Evolutionary conservation across 2,797 vertebrate genomes (phyloP).

Genomic region (Tapera naevia): DNA sequence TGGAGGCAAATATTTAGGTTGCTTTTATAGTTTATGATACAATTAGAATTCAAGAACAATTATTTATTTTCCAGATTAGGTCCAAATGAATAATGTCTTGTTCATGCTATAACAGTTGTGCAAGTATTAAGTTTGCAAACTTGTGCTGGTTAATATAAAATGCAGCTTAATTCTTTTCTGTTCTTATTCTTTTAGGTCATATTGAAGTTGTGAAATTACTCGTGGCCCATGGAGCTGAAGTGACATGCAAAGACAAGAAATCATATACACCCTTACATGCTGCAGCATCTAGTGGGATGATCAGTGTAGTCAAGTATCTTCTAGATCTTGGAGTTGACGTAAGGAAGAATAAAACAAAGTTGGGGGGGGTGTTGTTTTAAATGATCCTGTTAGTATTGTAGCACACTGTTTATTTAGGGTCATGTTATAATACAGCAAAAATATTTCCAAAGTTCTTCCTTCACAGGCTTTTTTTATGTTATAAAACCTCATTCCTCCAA

Average conservation of each 20-base stretch:
- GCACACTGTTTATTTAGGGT: background rate
- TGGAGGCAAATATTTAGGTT: background rate
- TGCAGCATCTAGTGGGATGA: conserved; percentile 97
- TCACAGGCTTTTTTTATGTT: background rate
- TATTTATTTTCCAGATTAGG: background rate
- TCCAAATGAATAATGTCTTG: background rate
- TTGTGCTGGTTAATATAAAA: background rate
- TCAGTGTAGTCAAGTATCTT: conserved; percentile 95
- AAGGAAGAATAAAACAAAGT: conserved; percentile 59
- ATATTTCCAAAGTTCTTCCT: background rate
- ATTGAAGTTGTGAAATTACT: conserved; percentile 96
- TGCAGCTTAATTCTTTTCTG: background rate
- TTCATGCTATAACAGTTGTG: background rate
- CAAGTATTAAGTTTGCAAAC: background rate
- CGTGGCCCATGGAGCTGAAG: conserved; percentile 92
- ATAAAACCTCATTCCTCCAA: background rate
- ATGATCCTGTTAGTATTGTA: background rate
- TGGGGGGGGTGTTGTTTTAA: background rate
- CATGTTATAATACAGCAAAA: background rate
- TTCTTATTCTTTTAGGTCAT: conserved; percentile 83
- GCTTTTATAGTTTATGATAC: background rate
- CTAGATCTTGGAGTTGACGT: conserved; percentile 96
- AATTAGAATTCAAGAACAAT: no score
- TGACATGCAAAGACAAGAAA: conserved; percentile 97
- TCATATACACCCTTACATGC: conserved; percentile 95